These are phyloP conservation scores for Tenthredo scrophulariae DNA, from an alignment of 2,888 invertebrate genomes.

Conservation along the genomic window DNA sequence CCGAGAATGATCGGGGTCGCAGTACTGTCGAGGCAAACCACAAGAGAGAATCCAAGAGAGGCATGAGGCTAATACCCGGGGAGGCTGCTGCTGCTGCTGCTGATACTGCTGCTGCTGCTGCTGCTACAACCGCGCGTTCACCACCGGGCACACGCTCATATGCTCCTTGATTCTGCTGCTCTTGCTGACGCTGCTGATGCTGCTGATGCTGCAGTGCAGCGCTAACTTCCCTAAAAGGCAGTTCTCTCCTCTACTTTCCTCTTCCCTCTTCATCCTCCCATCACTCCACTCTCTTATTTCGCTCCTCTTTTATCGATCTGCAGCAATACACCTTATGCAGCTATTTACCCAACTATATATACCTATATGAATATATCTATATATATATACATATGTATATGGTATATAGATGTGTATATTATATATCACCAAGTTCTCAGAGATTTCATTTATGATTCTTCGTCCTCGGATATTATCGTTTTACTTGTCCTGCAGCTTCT, in stretches of 20 bases:
- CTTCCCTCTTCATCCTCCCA: constrained; percentile 49
- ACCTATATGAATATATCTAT: constrained; percentile 12
- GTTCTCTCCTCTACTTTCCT: constrained; percentile 60
- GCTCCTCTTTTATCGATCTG: constrained; percentile 51
- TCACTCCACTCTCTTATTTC: constrained; percentile 27
- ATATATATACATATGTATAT: neutral
- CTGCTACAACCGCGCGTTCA: constrained; percentile 49
- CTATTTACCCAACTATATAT: neutral
- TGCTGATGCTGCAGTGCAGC: constrained; percentile 58
- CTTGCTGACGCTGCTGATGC: neutral
- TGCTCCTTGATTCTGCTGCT: neutral
- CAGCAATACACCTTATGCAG: constrained; percentile 48
- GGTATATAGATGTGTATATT: neutral
- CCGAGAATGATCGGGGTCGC: constrained; percentile 74
- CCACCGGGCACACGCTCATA: constrained; percentile 49
- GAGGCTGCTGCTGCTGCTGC: constrained; percentile 54
- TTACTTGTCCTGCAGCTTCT: neutral
- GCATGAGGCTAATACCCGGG: constrained; percentile 58
- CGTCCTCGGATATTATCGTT: neutral
- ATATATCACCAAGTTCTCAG: neutral
- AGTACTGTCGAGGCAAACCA: constrained; percentile 68
- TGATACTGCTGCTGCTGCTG: constrained; percentile 47
- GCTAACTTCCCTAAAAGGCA: constrained; percentile 75
- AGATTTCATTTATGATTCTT: constrained; percentile 20
- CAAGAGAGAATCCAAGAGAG: constrained; percentile 58